These are phyloP conservation scores for Graphium colonna DNA, from an alignment of 2,888 invertebrate genomes.

Conservation along the genomic window DNA sequence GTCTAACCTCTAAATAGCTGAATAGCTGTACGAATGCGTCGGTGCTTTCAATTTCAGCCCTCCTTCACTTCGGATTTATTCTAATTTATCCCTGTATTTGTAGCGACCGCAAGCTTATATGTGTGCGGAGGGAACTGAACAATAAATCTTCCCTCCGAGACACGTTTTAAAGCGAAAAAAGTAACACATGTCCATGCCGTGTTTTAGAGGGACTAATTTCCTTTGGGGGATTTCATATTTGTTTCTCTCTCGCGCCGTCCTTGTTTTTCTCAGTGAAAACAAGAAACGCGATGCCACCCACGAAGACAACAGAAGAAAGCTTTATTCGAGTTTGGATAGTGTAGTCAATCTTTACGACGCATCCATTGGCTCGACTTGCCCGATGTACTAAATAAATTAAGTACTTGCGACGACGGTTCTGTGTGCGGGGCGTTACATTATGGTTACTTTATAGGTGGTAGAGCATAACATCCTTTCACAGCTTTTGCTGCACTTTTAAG, in stretches of 20 bases:
- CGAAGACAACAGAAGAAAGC: conserved; percentile 49
- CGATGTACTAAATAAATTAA: neutral
- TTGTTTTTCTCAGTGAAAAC: conserved; percentile 46
- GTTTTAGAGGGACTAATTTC: conserved; percentile 79
- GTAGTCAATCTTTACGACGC: conserved; percentile 36
- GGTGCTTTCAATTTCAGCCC: conserved; percentile 22
- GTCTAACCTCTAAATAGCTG: no score
- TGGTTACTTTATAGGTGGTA: no score
- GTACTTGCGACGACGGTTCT: neutral
- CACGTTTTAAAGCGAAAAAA: conserved; percentile 74
- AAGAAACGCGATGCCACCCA: conserved; percentile 66
- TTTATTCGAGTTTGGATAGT: conserved; percentile 33
- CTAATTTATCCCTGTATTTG: conserved; percentile 51
- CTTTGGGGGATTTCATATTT: conserved; percentile 61
- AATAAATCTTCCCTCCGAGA: conserved; percentile 70
- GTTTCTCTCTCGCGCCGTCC: conserved; percentile 43
- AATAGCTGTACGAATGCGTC: conserved; percentile 32
- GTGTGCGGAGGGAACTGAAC: conserved; percentile 47
- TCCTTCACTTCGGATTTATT: conserved; percentile 24
- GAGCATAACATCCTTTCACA: no score
- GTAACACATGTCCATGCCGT: conserved; percentile 74
- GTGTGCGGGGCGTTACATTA: no score
- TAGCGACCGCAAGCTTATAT: conserved; percentile 66
- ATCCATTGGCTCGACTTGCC: neutral
- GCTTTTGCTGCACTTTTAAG: no score